Conservation (phyloP, 2,797 vertebrate genomes). For the Glossophaga mutica region DNA sequence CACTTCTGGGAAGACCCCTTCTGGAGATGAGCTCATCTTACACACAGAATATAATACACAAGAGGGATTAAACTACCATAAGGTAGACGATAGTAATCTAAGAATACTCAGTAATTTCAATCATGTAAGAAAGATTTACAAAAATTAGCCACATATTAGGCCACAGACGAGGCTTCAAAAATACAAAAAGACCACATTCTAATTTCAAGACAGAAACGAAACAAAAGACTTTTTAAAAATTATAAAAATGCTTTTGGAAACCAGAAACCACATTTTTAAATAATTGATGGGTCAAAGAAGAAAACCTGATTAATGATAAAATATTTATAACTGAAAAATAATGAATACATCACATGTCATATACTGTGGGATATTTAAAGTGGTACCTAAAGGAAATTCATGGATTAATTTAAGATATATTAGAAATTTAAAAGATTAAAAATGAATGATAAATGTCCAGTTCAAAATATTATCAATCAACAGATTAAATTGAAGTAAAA, state of each 20-base stretch:
- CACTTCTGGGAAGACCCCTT: not conserved
- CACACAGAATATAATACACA: not conserved
- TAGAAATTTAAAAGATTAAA: constrained; percentile 15
- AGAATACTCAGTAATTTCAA: not conserved
- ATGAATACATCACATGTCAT: not conserved
- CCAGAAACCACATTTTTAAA: constrained; percentile 48
- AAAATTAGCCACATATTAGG: constrained; percentile 8
- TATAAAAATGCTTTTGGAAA: constrained; percentile 45
- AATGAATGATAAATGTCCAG: not conserved
- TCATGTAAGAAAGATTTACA: not conserved
- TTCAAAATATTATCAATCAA: not conserved
- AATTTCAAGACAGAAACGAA: constrained; percentile 24
- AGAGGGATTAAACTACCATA: not conserved
- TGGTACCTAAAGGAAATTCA: constrained; percentile 37
- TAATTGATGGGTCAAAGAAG: constrained; percentile 38
- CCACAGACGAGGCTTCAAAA: constrained; percentile 41
- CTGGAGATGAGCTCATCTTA: not conserved
- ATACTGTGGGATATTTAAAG: not conserved
- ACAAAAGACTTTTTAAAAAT: not conserved
- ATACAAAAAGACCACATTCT: not conserved
- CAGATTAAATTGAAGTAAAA: constrained; percentile 36
- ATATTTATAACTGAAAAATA: constrained; percentile 59
- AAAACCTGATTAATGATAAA: constrained; percentile 54
- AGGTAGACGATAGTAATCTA: not conserved
- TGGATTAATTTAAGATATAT: not conserved